phyloP scores from a whole-genome alignment of 1,140 invertebrate genomes.

The Lasioglossum baleicum region DNA sequence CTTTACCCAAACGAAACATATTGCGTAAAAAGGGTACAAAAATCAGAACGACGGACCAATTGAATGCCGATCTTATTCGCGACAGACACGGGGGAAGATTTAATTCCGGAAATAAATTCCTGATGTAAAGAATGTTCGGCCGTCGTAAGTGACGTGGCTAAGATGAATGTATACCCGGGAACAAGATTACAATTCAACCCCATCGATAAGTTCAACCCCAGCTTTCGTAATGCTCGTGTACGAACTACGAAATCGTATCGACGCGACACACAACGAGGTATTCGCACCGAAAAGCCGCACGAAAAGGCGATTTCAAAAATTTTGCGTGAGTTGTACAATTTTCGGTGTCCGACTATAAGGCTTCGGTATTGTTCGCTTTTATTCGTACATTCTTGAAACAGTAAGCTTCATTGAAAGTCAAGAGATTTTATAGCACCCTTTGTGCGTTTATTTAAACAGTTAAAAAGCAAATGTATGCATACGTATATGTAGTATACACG shows the following conservation, averaged over 20 bases:
- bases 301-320: too few species aligned
- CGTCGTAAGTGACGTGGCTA: conserved; percentile 21
- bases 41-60: neutral
- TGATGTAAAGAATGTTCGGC: neutral
- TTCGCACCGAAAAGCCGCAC: too few species aligned
- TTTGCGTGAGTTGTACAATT: too few species aligned
- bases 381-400: too few species aligned
- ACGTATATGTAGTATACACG: too few species aligned
- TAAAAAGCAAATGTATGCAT: too few species aligned
- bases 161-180: conserved; percentile 47
- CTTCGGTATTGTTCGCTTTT: too few species aligned
- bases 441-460: too few species aligned
- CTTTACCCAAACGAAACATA: neutral
- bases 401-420: too few species aligned
- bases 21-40: neutral
- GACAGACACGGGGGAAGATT: neutral
- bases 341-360: too few species aligned
- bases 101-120: conserved; percentile 46
- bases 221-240: neutral
- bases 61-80: neutral
- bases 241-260: conserved; percentile 5
- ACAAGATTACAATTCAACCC: conserved; percentile 38
- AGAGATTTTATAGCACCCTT: too few species aligned
- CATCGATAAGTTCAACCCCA: conserved; percentile 21
- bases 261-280: neutral